These are phyloP conservation scores for Edolisoma coerulescens DNA, from an alignment of 2,113 vertebrate genomes.

Conservation along the genomic window DNA sequence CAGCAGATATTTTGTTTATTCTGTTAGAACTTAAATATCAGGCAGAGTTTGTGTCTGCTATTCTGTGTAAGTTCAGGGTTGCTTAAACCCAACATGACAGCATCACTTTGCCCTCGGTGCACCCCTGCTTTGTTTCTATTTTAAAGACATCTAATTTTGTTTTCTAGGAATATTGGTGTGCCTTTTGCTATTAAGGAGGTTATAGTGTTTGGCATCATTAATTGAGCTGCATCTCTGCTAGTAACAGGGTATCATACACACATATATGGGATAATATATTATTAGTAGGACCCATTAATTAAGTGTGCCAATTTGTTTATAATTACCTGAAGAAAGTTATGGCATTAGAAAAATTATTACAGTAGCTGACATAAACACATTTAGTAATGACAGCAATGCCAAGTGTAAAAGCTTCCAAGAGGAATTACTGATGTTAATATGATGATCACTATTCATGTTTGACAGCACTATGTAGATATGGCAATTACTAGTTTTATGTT, in stretches of 20 bases:
- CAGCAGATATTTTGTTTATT: background rate
- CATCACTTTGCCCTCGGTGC: background rate
- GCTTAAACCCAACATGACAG: background rate
- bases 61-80: background rate
- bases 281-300: conserved; percentile 54
- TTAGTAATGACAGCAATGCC: conserved; percentile 28
- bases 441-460: conserved; percentile 18
- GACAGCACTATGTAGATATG: conserved; percentile 19
- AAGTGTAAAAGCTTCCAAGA: conserved; percentile 60
- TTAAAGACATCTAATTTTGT: background rate
- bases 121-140: background rate
- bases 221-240: background rate
- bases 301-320: conserved; percentile 62
- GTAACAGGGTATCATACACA: conserved; percentile 19
- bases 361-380: conserved; percentile 59
- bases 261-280: conserved; percentile 13
- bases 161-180: background rate
- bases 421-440: conserved; percentile 50
- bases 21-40: background rate
- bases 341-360: conserved; percentile 58
- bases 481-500: background rate
- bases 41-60: background rate
- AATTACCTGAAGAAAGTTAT: conserved; percentile 68
- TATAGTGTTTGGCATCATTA: background rate
- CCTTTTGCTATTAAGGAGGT: background rate